phyloP scores from a whole-genome alignment of 2,888 invertebrate genomes.

The Malachius bipustulatus region DNA sequence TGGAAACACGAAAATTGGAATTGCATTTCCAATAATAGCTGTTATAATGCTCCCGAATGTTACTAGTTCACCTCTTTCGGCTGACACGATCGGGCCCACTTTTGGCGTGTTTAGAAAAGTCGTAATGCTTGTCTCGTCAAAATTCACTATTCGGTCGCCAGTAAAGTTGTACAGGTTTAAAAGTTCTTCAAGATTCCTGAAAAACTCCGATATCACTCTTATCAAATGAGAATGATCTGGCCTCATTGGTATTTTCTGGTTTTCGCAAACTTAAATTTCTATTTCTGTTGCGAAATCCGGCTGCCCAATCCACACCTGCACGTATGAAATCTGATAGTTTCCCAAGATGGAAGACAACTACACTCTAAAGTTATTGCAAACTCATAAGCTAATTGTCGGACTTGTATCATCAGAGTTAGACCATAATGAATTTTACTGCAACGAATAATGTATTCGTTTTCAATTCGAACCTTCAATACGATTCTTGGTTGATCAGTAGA shows the following conservation, averaged over 20 bases:
- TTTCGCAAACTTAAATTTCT: constrained; percentile 19
- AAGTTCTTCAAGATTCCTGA: constrained; percentile 13
- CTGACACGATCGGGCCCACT: constrained; percentile 6
- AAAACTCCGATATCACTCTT: constrained; percentile 19
- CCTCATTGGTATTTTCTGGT: constrained; percentile 21
- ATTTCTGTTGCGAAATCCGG: constrained; percentile 20
- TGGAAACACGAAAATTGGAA: constrained; percentile 8
- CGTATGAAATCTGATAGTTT: too few species aligned
- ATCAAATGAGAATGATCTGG: constrained; percentile 22
- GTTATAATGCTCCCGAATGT: constrained; percentile 10
- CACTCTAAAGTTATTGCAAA: constrained; percentile 18
- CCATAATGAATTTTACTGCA: constrained; percentile 12
- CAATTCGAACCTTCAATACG: too few species aligned
- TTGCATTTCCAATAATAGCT: constrained; percentile 9
- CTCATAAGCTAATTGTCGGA: constrained; percentile 20
- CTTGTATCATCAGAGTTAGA: constrained; percentile 14
- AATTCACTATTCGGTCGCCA: constrained; percentile 18
- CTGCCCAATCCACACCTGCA: constrained; percentile 20
- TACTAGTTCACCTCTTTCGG: constrained; percentile 9
- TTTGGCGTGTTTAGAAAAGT: neutral
- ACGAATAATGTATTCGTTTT: too few species aligned
- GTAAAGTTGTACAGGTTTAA: constrained; percentile 18
- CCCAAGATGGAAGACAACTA: constrained; percentile 15
- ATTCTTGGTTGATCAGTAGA: too few species aligned
- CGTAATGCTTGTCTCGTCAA: constrained; percentile 10